Percentiles rank a stretch among this genome's conserved stretches.
Evolutionary conservation across 2,888 invertebrate species (phyloP).

Genomic region (Apomyelois bistriatella): DNA sequence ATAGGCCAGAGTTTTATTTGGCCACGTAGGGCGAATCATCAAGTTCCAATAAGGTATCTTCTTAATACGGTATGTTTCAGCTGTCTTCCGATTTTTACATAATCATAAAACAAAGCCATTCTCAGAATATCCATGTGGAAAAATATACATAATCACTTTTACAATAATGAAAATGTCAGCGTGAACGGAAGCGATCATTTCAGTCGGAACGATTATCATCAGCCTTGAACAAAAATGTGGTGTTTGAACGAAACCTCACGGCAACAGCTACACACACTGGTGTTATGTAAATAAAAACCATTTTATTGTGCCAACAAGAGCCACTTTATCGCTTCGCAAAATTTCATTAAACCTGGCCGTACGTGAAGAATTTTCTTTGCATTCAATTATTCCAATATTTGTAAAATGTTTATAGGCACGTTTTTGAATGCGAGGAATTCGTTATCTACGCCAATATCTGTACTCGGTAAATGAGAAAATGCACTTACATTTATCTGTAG

Average conservation of each 20-base stretch:
- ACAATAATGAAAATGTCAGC: constrained; percentile 4
- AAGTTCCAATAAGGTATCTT: too few species aligned
- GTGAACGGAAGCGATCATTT: constrained; percentile 10
- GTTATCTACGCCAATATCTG: neutral
- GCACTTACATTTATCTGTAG: constrained; percentile 9
- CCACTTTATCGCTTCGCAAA: constrained; percentile 15
- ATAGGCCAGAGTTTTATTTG: too few species aligned
- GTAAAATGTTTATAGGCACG: constrained; percentile 13
- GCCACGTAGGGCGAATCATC: too few species aligned
- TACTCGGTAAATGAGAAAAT: constrained; percentile 5
- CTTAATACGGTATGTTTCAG: too few species aligned
- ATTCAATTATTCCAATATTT: constrained; percentile 16
- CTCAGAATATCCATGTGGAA: neutral
- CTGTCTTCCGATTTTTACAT: neutral
- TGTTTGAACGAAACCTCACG: constrained; percentile 8
- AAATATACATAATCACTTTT: neutral
- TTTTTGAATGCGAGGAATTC: neutral
- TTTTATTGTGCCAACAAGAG: constrained; percentile 15
- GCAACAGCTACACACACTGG: constrained; percentile 9
- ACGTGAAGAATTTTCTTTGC: constrained; percentile 21
- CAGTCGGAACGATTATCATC: constrained; percentile 10
- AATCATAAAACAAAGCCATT: neutral
- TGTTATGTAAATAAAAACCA: constrained; percentile 18
- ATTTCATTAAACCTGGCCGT: constrained; percentile 12
- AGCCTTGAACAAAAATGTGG: constrained; percentile 11